Conservation (phyloP, 2,888 invertebrate genomes). For the Tineola bisselliella region DNA sequence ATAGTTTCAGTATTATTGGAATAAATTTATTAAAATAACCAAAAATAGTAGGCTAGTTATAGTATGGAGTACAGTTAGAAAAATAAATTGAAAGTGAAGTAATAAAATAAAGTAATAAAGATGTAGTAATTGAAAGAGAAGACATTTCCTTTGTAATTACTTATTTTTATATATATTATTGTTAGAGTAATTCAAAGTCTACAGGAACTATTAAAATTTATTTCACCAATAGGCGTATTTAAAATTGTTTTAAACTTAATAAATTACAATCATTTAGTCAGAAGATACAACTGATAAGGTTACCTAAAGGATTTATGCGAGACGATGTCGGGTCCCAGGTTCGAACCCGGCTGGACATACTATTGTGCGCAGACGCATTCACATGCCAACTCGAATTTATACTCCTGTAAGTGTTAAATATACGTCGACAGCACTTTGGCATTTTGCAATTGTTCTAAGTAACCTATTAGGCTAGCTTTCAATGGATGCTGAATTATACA, state of each 20-base stretch:
- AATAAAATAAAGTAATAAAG: too few relatives aligned
- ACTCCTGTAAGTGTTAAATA: conserved; percentile 23
- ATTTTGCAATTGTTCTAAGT: conserved; percentile 7
- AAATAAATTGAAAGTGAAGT: too few relatives aligned
- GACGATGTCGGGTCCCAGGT: conserved; percentile 24
- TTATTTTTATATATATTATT: too few relatives aligned
- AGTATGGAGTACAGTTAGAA: too few relatives aligned
- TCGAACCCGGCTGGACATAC: conserved; percentile 27
- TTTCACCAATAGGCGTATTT: too few relatives aligned
- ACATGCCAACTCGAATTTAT: conserved; percentile 58
- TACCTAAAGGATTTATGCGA: conserved; percentile 38
- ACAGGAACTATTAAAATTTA: too few relatives aligned
- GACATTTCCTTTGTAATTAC: too few relatives aligned
- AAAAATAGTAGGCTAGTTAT: too few relatives aligned
- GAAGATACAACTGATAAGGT: conserved; percentile 39
- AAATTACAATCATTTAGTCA: conserved; percentile 28
- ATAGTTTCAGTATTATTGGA: too few relatives aligned
- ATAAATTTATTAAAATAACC: too few relatives aligned
- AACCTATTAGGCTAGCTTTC: not conserved
- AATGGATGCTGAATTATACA: conserved; percentile 1
- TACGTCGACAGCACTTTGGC: not conserved
- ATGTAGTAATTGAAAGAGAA: too few relatives aligned
- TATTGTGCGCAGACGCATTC: conserved; percentile 45
- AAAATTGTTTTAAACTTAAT: not conserved
- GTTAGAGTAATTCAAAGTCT: too few relatives aligned